Base-by-base conservation (phyloP, 2,888 invertebrate species). In the Pomacea canaliculata region DNA sequence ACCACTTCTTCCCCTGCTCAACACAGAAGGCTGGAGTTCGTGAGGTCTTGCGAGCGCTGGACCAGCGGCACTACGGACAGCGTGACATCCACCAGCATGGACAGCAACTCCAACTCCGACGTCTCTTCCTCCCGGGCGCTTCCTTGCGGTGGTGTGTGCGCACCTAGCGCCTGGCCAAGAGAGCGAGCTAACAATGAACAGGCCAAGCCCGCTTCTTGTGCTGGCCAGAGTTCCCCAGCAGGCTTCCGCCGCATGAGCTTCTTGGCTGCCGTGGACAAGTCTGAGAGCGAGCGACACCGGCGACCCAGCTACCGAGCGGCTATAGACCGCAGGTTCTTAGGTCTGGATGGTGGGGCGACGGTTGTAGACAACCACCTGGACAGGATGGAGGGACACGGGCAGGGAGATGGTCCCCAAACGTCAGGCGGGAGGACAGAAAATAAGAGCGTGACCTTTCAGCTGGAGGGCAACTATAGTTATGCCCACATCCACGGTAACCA, bases 181-280 rank as follows among this genome's bases (percentile, higher is more conserved):
- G 66, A 67, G 49, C 56, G 23, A 18, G 27, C 62, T 19, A 46
- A 49, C 27, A 7, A 1, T 4, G 23, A 59, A 12, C 46, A 73
- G 49, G 49, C 27, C 16, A 27, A 65, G n/a, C 46, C 46, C n/a
- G n/a, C 16, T 27, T 7, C 19, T 16, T 66, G 65, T 48, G 8
- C 48, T 27, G 18, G 72, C 56, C 56, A 75, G 66, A 23, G 65
- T 63, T 48, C 72, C 13, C 68, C 75, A 37, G 49, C 78, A 19
- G 72, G 78, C 7, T 69, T 59, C 37, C 67, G 81, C 3, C 74
- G 81, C 27, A 62, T 77, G 62, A 81, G 81, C 67, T 81, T 79
- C 69, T 81, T 83, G 69, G 80, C 83, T 48, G 87, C 86, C 8
- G 83, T 87, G 72, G 85, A 86, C 71, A 79, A 82, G 37, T 74